Evolutionary conservation across 30 jellyfish, hydroid and myxozoan genomes (phyloP), one percentile per base, ranked within the genome.

Genomic region (Aurelia aurita complex sp. Pacific): DNA sequence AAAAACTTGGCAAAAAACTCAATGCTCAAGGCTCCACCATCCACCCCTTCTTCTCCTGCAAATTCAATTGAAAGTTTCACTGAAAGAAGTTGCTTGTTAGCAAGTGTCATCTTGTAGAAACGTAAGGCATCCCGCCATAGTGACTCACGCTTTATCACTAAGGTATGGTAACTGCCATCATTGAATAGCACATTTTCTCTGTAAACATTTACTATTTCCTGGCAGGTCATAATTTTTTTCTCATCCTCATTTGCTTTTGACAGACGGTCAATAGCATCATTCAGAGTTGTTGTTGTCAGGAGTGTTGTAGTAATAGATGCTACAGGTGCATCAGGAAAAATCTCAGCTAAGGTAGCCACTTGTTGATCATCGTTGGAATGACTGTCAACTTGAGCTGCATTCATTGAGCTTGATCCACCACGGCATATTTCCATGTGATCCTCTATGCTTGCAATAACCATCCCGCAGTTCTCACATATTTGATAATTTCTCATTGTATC

Each of bases 201-300:
- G 80, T 69, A 69, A 69, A 69, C 63, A 43, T 69, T 69, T 36
- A 69, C 80, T 34, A 69, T 43, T 69, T 46, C 80, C 62, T 69
- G 80, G 80, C 80, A 36, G 80, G 62, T 69, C 62, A 69, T 69
- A 69, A 69, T 36, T 69, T 29, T 69, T 52, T 46, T 69, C 29
- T 17, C 80, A 69, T 69, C 80, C 62, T 34, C 80, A 69, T 32
- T 34, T 9, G 62, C 7, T 69, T 69, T 69, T 69, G 80, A 69
- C 62, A 69, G 80, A 69, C 18, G 23, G 80, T 69, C 80, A 69
- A 69, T 17, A 43, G 80, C 80, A 69, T 69, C 80, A 69, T 69
- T 34, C 80, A 69, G 18, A 34, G 60, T 46, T 69, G 80, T 69
- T 69, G 80, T 69, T 69, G 62, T 69, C 80, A 69, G 80, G 63